phyloP scores from a whole-genome alignment of 1,140 invertebrate species.

The Polyergus mexicanus region DNA sequence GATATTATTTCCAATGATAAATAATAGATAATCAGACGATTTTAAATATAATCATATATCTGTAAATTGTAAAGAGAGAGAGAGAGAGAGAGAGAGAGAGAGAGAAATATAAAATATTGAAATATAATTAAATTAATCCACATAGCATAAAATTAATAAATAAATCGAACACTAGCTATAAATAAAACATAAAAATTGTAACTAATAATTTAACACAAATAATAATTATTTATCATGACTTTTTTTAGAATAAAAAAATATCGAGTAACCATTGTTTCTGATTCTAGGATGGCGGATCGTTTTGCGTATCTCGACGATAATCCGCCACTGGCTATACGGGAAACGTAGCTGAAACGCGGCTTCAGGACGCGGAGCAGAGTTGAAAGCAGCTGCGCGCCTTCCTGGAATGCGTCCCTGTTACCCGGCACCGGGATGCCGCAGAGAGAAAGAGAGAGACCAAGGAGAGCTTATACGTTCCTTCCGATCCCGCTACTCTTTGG shows the following conservation, averaged over 20 bases:
- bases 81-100: no score
- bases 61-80: neutral
- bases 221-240: neutral
- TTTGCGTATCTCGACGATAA: conserved; percentile 6
- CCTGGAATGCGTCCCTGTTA: conserved; percentile 64
- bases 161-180: neutral
- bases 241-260: no score
- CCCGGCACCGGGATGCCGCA: conserved; percentile 52
- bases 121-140: neutral
- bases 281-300: no score
- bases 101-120: neutral
- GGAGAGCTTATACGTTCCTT: conserved; percentile 60
- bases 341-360: conserved; percentile 54
- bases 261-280: no score
- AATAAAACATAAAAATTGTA: neutral
- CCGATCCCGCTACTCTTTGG: conserved; percentile 65
- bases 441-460: conserved; percentile 54
- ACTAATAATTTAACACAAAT: neutral
- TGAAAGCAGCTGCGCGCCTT: conserved; percentile 59
- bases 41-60: neutral
- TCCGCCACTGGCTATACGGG: conserved; percentile 50
- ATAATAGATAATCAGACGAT: neutral
- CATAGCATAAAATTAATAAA: neutral
- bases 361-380: conserved; percentile 43
- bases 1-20: neutral